Conservation (phyloP, 2,888 invertebrate genomes). For the Caenorhabditis sinica region DNA sequence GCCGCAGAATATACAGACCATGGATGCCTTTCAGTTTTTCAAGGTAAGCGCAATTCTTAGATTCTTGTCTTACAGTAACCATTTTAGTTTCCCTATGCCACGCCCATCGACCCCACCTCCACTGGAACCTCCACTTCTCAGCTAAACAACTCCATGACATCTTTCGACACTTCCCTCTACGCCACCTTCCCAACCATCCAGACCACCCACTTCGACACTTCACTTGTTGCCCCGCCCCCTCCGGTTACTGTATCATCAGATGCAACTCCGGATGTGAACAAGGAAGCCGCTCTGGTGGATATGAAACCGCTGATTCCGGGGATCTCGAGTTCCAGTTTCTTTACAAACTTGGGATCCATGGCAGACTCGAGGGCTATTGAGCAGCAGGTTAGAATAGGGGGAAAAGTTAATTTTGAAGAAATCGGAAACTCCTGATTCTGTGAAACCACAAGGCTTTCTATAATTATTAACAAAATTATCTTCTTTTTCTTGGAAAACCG, state of each 20-base stretch:
- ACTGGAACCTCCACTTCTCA: neutral
- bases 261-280: neutral
- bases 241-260: neutral
- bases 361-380: conserved; percentile 37
- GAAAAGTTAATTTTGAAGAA: no score
- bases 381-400: conserved; percentile 34
- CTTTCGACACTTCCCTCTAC: conserved; percentile 53
- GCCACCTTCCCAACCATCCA: conserved; percentile 41
- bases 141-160: conserved; percentile 17
- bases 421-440: neutral
- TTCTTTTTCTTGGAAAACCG: no score
- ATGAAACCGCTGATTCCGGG: conserved; percentile 45
- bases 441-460: neutral
- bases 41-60: conserved; percentile 18
- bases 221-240: conserved; percentile 17
- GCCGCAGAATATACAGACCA: conserved; percentile 33
- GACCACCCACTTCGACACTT: conserved; percentile 39
- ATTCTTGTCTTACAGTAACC: neutral
- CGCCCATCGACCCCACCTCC: conserved; percentile 1
- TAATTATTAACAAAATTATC: neutral
- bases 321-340: conserved; percentile 26
- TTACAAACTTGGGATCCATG: conserved; percentile 35
- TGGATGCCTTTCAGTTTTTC: conserved; percentile 61
- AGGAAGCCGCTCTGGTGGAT: conserved; percentile 9
- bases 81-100: conserved; percentile 36